Base-by-base conservation (phyloP, 2,888 invertebrate species). In the Leucania comma region DNA sequence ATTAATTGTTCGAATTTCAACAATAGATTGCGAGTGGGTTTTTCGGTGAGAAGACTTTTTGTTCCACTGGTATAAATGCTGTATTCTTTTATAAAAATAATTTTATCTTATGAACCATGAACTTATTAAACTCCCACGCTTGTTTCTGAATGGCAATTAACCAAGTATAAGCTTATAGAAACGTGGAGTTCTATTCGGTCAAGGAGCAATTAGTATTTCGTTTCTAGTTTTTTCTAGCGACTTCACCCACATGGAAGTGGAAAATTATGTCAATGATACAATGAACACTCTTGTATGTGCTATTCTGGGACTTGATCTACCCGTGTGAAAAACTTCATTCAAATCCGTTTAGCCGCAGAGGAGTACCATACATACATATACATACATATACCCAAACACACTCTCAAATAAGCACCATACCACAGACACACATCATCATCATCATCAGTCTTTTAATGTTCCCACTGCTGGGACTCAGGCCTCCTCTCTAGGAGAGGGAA, bases 1-100 rank as follows among this genome's bases (percentile, higher is more conserved):
- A 72, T 76, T 72, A 69, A 67, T 74, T 74, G 46, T 58, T 57
- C 46, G 10, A 48, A 59, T 57, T 68, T 72, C 22, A 29, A 80
- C 65, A 79, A 75, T 64, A 53, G 35, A 51, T 46, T 56, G n/a
- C 48, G 63, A 53, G 64, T 66, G 65, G 67, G 56, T 67, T 22
- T 71, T 79, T 61, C 1, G 17, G 8, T 1, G 1, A 65, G 50
- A 22, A 26, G 5, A 68, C 48, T 9, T 42, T 58, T 20, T 4
- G 6, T 56, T 42, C 0, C 3, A 20, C 20, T 38, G 6, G 42
- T 42, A 42, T 42, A 0, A 42, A 42, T 20, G 42, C 17, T 20
- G 42, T 42, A 35, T 14, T 35, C 24, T 9, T 48, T 10, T 26
- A 3, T 50, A 12, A 65, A 24, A 46, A 5, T 12, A 32, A 56